Evolutionary conservation across 2,797 vertebrate species (phyloP).

Genomic region (Sciurus vulgaris): DNA sequence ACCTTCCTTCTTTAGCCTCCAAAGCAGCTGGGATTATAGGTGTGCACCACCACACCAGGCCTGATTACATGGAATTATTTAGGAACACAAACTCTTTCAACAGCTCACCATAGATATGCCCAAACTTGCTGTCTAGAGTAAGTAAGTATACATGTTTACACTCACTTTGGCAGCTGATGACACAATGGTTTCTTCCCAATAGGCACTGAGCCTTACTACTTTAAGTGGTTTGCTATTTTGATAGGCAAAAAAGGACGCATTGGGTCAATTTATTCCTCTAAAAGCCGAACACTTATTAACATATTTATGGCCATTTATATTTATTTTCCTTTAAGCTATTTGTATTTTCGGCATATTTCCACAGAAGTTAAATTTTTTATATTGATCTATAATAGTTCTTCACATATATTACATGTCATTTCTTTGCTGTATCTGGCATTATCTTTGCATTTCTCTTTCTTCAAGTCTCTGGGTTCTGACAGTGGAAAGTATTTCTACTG

Average conservation of each 20-base stretch:
- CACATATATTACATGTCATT: background rate
- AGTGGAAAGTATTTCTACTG: background rate
- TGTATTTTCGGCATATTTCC: background rate
- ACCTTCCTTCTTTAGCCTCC: too few species aligned
- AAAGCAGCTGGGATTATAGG: too few species aligned
- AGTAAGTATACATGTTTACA: background rate
- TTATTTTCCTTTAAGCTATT: conserved; percentile 15
- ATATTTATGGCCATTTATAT: background rate
- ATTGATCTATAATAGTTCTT: background rate
- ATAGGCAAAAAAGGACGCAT: background rate
- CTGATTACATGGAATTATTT: conserved; percentile 20
- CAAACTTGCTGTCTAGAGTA: background rate
- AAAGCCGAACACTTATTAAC: background rate
- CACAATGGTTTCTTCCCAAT: background rate
- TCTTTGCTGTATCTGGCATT: background rate
- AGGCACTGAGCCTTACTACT: background rate
- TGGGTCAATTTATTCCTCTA: background rate
- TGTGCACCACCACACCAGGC: too few species aligned
- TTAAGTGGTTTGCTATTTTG: background rate
- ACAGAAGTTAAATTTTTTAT: background rate
- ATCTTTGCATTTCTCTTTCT: background rate
- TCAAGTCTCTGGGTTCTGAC: background rate
- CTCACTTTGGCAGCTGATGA: background rate
- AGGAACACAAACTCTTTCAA: background rate
- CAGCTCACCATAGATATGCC: background rate